These are phyloP conservation scores for Heliconius hortense DNA, from an alignment of 2,888 invertebrate genomes.

Conservation along the genomic window DNA sequence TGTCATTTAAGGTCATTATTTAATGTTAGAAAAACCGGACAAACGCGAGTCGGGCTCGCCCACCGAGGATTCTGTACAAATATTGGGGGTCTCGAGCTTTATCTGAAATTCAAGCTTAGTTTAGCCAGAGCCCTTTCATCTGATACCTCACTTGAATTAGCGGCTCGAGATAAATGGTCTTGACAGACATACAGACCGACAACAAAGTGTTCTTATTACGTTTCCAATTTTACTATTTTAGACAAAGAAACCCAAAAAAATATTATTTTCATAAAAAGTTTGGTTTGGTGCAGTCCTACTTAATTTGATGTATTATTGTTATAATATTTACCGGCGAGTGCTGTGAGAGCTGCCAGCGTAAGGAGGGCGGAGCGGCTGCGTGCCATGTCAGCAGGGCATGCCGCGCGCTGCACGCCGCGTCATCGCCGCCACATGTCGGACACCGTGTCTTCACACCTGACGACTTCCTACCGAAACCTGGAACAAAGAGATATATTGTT, in stretches of 20 bases:
- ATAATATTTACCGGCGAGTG: slow-evolving; percentile 65
- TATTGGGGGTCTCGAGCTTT: too few species aligned
- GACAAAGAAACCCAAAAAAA: not conserved
- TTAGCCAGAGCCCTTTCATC: too few species aligned
- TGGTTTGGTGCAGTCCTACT: too few species aligned
- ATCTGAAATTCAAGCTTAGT: too few species aligned
- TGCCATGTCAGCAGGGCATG: slow-evolving; percentile 80
- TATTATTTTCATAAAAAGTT: not conserved
- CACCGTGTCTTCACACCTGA: slow-evolving; percentile 43
- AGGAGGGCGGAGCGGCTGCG: slow-evolving; percentile 78
- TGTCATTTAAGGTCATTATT: too few species aligned
- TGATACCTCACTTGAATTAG: too few species aligned
- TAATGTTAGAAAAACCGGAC: too few species aligned
- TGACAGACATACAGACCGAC: not conserved
- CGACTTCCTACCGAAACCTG: slow-evolving; percentile 49
- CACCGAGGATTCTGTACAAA: too few species aligned
- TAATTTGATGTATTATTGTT: too few species aligned
- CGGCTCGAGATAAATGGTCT: too few species aligned
- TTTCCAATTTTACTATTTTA: too few species aligned
- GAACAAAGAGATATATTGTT: slow-evolving; percentile 26
- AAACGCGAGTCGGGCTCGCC: too few species aligned
- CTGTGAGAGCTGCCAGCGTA: slow-evolving; percentile 76
- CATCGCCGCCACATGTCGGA: slow-evolving; percentile 71
- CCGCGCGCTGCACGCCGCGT: slow-evolving; percentile 66
- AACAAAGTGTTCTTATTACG: not conserved